Base-by-base conservation (phyloP, 2,888 invertebrate species). In the Conistra vaccinii region DNA sequence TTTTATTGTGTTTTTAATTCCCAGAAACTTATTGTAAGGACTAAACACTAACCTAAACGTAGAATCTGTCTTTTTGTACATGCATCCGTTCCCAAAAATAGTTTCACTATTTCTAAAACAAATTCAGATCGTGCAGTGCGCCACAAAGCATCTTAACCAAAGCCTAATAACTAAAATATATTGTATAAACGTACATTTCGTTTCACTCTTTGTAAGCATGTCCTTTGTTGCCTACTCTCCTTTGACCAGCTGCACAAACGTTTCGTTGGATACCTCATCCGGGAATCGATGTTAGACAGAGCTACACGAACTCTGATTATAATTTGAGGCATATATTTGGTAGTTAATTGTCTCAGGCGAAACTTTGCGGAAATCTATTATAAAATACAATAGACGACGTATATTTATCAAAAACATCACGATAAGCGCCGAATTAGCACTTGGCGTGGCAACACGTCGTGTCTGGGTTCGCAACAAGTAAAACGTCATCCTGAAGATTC, bases 191-290 rank as follows among this genome's bases (percentile, higher is more conserved):
- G 60, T 69, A 55, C 69, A 57, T 57, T 29, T 23, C 62, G 51
- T 39, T 73, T 53, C 35, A 60, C 39, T 69, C 77, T 42, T 81
- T 55, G 69, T 48, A 65, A 35, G 79, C 39, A 55, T 32, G 53
- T 63, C 39, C 77, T 65, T 79, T 79, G 82, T 79, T 35, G 32
- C 63, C 45, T 39, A 39, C 14, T 60, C 48, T 51, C 42, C 51
- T 79, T 79, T 79, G 82, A 79, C 82, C 12, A 55, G 32, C 35
- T 69, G 69, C 69, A 32, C 76, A 79, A 32, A 32, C 32, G 42
- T 65, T 51, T 60, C 17, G 12, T 48, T 26, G 20, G 12, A 7
- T 26, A 65, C 53, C 32, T 69, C 58, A 45, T 69, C 32, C 39
- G 53, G 29, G 12, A 60, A 80, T 78, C 32, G 35, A 60, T 29